Evolutionary conservation across 2,888 invertebrate genomes (phyloP), one percentile per base, ranked within the genome.

Genomic region (Melitaea athalia): DNA sequence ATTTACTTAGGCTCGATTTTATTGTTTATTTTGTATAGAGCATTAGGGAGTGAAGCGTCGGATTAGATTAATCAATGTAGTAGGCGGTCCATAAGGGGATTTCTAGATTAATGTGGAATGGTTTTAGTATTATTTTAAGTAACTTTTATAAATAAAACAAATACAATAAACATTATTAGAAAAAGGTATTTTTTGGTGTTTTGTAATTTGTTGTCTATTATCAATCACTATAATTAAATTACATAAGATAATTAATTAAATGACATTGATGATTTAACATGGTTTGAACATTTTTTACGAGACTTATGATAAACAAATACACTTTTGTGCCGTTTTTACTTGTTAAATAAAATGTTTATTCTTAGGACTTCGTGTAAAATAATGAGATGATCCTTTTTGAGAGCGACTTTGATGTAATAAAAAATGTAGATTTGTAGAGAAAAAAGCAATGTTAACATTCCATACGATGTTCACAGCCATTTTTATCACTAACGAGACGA

Each of bases 401-500:
- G 79, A 66, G 42, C 5, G 33, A 85, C 85, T 87, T 87, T 88
- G 85, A 87, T 86, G 84, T 84, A 79, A 80, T 82, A 83, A 84
- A 84, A 85, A 81, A 80, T 79, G 83, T 64, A 73, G 79, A 82
- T 82, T 79, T 78, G 72, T 76, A 75, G 76, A 79, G 76, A 81
- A 79, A 83, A 84, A 84, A 83, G 79, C 83, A 80, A 83, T 82
- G 82, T 84, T 85, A 84, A 83, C 84, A 87, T 89, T 88, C 86
- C 85, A 78, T 77, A 80, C 81, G 78, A 78, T 80, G 84, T 83
- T 81, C 74, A 80, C 79, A 79, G 79, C 83, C 83, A 87, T 87
- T 79, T 86, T 85, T 84, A 87, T 87, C 85, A 83, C 87, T 88
- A 88, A 89, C 85, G 80, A 89, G 85, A 81, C 76, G 82, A 84